Evolutionary conservation across 2,113 vertebrate species (phyloP), one percentile per base, ranked within the genome.

Genomic region (Grallaria varia): DNA sequence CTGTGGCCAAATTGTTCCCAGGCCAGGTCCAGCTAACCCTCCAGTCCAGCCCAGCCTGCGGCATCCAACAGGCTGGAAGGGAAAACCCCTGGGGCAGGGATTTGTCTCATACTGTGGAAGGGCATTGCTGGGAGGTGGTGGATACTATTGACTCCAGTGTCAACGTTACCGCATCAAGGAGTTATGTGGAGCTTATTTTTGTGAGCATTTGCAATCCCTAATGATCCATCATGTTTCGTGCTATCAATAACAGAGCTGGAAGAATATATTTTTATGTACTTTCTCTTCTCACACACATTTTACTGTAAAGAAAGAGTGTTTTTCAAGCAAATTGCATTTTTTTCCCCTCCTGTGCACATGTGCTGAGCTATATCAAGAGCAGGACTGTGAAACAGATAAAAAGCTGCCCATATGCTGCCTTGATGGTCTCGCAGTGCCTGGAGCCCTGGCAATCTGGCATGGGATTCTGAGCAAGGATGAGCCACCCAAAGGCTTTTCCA

Each of bases 301-400:
- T 59, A 52, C 74, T 84, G 84, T 55, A 78, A 77, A 93, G 75
- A 89, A 71, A 59, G 28, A 52, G 14, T 71, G 84, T 5, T 84
- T 91, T 84, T 84, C 59, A 87, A 78, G 76, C 59, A 86, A 63
- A 91, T 90, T 59, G 42, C 31, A 8, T 47, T 47, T 76, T 77
- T 81, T 23, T 42, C 12, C 13, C 12, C 47, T 66, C 69, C 67
- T 35, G 47, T 14, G 69, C 87, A 91, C 87, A 89, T 82, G 93
- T 93, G 92, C 79, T 83, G 90, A 88, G 90, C 85, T 84, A 59
- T 82, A 97, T 93, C 95, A 90, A 79, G 94, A 94, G 87, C 95
- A 95, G 88, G 82, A 8, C 84, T 91, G 94, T 64, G 92, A 76
- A 93, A 31, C 58, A 85, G 94, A 94, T 72, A 27, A 80, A 90